Percentiles rank a stretch among this genome's conserved stretches.
These are phyloP conservation scores for Dinothrombium tinctorium DNA, from an alignment of 1,140 invertebrate genomes.

Conservation along the genomic window DNA sequence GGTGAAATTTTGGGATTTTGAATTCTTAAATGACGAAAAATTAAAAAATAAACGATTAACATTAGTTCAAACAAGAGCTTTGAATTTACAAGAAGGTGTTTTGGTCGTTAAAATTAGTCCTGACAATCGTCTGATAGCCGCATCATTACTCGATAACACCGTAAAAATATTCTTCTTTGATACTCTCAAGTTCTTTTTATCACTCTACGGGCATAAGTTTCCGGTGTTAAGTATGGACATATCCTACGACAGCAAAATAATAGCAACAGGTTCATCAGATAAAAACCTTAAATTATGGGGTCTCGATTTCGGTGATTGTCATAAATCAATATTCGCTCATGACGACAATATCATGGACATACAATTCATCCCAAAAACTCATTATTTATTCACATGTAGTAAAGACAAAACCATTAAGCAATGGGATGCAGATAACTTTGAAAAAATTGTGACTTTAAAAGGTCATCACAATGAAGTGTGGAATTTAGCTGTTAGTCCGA, in stretches of 20 bases:
- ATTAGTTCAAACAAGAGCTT: slow-evolving; percentile 45
- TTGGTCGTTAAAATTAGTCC: slow-evolving; percentile 49
- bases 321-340: slow-evolving; percentile 50
- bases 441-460: slow-evolving; percentile 68
- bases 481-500: slow-evolving; percentile 46
- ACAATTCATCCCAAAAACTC: slow-evolving; percentile 66
- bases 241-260: slow-evolving; percentile 61
- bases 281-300: slow-evolving; percentile 95
- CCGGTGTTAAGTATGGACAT: slow-evolving; percentile 86
- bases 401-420: slow-evolving; percentile 84
- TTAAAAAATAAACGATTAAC: slow-evolving; percentile 32
- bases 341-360: slow-evolving; percentile 76
- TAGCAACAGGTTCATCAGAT: slow-evolving; percentile 83
- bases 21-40: slow-evolving; percentile 26
- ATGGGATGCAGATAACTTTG: slow-evolving; percentile 86
- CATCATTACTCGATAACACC: slow-evolving; percentile 69
- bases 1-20: slow-evolving; percentile 84
- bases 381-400: slow-evolving; percentile 74
- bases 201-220: slow-evolving; percentile 85
- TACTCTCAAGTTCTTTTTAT: slow-evolving; percentile 83
- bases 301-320: slow-evolving; percentile 92
- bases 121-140: slow-evolving; percentile 65
- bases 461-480: slow-evolving; percentile 55
- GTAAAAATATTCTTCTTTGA: slow-evolving; percentile 88
- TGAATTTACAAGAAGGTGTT: slow-evolving; percentile 65